A percentile compares a stretch with the other conserved stretches of the same genome.
phyloP scores from a whole-genome alignment of 1,140 invertebrate genomes.

The Cotesia chilonis region DNA sequence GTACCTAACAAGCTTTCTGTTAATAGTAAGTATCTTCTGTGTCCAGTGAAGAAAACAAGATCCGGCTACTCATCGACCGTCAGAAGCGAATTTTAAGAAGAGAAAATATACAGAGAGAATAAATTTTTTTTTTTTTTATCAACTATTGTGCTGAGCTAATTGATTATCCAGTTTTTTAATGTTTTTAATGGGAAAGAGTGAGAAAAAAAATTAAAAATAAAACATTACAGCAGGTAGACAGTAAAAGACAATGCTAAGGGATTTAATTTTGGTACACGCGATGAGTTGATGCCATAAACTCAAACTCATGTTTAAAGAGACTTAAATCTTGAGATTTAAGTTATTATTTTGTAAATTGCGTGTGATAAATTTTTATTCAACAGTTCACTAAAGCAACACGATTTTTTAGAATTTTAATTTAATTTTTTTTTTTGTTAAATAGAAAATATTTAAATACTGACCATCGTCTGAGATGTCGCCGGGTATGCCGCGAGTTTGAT shows the following conservation, averaged over 20 bases:
- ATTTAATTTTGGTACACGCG: not conserved
- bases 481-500: constrained; percentile 52
- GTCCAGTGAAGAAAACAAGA: constrained; percentile 62
- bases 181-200: not conserved
- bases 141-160: not conserved
- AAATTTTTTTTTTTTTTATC: constrained; percentile 46
- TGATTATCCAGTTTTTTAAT: no score
- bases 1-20: constrained; percentile 63
- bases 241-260: not conserved
- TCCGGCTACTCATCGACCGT: constrained; percentile 60
- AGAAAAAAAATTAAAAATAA: not conserved
- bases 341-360: constrained; percentile 11
- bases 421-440: not conserved
- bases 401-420: not conserved
- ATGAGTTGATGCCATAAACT: constrained; percentile 11
- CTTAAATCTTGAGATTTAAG: not conserved
- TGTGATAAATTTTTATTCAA: constrained; percentile 1
- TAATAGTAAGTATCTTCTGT: constrained; percentile 63
- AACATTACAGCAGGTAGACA: constrained; percentile 3
- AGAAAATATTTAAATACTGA: constrained; percentile 54
- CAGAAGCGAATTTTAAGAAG: constrained; percentile 57
- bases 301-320: not conserved
- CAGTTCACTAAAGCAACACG: constrained; percentile 4
- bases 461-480: constrained; percentile 68
- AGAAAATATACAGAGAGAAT: constrained; percentile 55